A percentile compares a stretch with the other conserved stretches of the same genome.
These are phyloP conservation scores for Drosophila nannoptera DNA, from an alignment of 1,140 invertebrate genomes.

Conservation along the genomic window DNA sequence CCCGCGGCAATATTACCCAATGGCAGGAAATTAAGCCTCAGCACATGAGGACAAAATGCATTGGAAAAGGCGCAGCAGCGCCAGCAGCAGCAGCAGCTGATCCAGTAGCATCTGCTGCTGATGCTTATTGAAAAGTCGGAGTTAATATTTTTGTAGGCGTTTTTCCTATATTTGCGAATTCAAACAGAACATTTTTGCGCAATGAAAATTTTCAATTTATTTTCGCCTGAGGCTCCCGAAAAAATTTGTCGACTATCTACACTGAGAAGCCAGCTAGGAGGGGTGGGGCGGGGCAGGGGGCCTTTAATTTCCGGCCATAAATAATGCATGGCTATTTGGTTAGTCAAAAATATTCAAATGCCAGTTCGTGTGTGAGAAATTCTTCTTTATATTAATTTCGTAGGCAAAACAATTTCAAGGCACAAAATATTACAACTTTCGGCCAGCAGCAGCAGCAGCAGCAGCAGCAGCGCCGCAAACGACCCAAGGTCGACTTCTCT, in stretches of 20 bases:
- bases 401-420: conserved; percentile 6
- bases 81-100: too few relatives aligned
- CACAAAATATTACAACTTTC: not conserved
- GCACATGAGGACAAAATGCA: conserved; percentile 60
- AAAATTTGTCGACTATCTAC: conserved; percentile 40
- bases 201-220: conserved; percentile 76
- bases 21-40: conserved; percentile 73
- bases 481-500: not conserved
- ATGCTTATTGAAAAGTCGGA: conserved; percentile 5
- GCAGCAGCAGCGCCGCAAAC: not conserved
- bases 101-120: too few relatives aligned
- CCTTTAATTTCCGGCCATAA: conserved; percentile 71
- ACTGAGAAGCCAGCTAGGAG: not conserved
- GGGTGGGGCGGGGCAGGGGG: conserved; percentile 11
- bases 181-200: conserved; percentile 42
- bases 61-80: conserved; percentile 7
- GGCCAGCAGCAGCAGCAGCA: not conserved
- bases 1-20: conserved; percentile 51
- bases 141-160: conserved; percentile 25
- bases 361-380: conserved; percentile 60
- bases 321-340: conserved; percentile 58
- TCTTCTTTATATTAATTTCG: conserved; percentile 47
- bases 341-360: conserved; percentile 57
- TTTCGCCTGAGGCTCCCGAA: conserved; percentile 60
- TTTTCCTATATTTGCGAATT: conserved; percentile 6